These are phyloP conservation scores for Tridacna gigas DNA, from an alignment of 2,888 invertebrate genomes.

Conservation along the genomic window DNA sequence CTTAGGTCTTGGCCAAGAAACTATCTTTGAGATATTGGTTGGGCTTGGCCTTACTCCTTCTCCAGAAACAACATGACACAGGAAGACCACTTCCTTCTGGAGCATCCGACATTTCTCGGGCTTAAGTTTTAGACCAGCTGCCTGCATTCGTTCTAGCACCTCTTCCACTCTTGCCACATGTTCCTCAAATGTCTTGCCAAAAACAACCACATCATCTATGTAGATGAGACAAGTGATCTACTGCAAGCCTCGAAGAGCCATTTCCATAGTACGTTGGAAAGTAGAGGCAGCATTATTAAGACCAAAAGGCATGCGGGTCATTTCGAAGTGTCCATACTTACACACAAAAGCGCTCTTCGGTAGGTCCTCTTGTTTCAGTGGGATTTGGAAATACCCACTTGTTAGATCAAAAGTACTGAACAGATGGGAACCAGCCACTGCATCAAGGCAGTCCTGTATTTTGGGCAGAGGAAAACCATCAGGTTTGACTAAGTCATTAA, in stretches of 20 bases:
- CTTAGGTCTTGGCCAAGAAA: constrained; percentile 9
- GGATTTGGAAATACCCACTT: constrained; percentile 34
- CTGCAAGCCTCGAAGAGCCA: constrained; percentile 42
- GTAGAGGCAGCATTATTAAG: constrained; percentile 7
- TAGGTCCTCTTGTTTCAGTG: constrained; percentile 23
- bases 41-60: constrained; percentile 21
- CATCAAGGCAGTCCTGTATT: constrained; percentile 20
- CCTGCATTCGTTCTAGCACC: constrained; percentile 32
- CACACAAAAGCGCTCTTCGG: constrained; percentile 16
- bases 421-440: constrained; percentile 2
- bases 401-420: constrained; percentile 19
- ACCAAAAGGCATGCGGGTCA: constrained; percentile 17
- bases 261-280: constrained; percentile 36
- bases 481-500: constrained; percentile 14
- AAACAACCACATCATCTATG: constrained; percentile 51
- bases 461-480: constrained; percentile 18
- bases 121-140: constrained; percentile 39
- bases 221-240: constrained; percentile 54
- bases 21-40: constrained; percentile 23
- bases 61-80: constrained; percentile 37
- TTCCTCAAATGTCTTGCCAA: constrained; percentile 35
- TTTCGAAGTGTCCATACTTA: constrained; percentile 21
- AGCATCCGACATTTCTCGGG: constrained; percentile 54
- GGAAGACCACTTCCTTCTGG: constrained; percentile 46
- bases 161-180: constrained; percentile 40